Percentiles rank a stretch among this genome's conserved stretches.
phyloP scores from a whole-genome alignment of 2,888 invertebrate species.

The Seladonia tumulorum region DNA sequence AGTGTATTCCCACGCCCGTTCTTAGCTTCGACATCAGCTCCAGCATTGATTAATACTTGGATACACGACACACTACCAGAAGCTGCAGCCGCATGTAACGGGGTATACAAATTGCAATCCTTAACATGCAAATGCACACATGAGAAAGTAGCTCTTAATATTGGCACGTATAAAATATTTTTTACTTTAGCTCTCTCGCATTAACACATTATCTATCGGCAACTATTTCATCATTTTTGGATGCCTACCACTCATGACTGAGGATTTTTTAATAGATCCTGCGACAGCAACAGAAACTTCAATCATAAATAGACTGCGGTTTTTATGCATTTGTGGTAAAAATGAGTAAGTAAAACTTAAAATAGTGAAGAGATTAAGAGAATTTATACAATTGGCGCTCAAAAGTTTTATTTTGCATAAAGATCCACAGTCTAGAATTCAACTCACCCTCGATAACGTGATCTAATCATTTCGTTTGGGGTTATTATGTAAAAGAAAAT shows the following conservation, averaged over 20 bases:
- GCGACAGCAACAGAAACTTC: neutral
- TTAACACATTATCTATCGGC: neutral
- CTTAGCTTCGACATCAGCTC: conserved; percentile 86
- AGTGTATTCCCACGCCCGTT: conserved; percentile 87
- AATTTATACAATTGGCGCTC: neutral
- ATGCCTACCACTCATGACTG: neutral
- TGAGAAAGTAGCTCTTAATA: neutral
- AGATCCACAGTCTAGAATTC: no score
- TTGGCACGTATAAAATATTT: neutral
- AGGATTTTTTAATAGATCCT: neutral
- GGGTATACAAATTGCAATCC: conserved; percentile 85
- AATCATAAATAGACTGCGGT: neutral
- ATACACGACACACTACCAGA: conserved; percentile 85
- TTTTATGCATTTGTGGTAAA: neutral
- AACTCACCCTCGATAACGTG: no score
- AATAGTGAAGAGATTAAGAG: neutral
- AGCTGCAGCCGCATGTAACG: conserved; percentile 87
- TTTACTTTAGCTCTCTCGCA: neutral
- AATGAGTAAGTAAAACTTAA: neutral
- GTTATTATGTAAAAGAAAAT: neutral
- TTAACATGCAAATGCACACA: conserved; percentile 40
- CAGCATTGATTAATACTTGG: conserved; percentile 84
- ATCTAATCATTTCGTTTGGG: no score
- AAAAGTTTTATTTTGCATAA: no score
- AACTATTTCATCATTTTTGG: no score